Conservation (phyloP, 2,797 vertebrate genomes). For the Australoheros facetus region DNA sequence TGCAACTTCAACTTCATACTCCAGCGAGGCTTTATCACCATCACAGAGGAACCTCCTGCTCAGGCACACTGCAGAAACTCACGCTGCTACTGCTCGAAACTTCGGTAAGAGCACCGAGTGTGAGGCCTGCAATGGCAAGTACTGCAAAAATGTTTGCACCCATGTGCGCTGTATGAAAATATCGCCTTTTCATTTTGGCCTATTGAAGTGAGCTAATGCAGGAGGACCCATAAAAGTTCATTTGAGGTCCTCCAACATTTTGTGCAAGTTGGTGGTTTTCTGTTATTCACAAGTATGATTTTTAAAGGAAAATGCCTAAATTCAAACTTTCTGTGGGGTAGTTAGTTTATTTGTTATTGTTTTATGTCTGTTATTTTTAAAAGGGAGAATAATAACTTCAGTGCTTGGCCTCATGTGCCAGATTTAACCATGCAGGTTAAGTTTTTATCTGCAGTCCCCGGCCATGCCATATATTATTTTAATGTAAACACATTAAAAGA, state of each 20-base stretch:
- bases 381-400: neutral
- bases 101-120: conserved; percentile 68
- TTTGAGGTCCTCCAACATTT: neutral
- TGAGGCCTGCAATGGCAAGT: conserved; percentile 40
- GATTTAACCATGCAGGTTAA: neutral
- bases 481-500: too few species aligned
- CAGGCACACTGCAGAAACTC: conserved; percentile 46
- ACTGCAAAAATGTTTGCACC: neutral
- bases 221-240: neutral
- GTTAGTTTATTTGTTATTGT: neutral
- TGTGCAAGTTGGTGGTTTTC: neutral
- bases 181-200: neutral
- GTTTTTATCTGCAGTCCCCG: too few species aligned
- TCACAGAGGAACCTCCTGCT: conserved; percentile 70
- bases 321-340: neutral
- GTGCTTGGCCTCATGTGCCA: neutral
- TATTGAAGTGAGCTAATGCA: neutral
- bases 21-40: conserved; percentile 63
- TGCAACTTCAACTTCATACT: conserved; percentile 46
- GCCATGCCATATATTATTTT: too few species aligned
- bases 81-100: conserved; percentile 42
- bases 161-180: neutral
- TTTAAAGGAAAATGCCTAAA: neutral
- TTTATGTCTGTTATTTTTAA: neutral
- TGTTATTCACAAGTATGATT: neutral